These are phyloP conservation scores for Muricea muricata DNA, from an alignment of 92 coral and sea anemone species.

Conservation along the genomic window DNA sequence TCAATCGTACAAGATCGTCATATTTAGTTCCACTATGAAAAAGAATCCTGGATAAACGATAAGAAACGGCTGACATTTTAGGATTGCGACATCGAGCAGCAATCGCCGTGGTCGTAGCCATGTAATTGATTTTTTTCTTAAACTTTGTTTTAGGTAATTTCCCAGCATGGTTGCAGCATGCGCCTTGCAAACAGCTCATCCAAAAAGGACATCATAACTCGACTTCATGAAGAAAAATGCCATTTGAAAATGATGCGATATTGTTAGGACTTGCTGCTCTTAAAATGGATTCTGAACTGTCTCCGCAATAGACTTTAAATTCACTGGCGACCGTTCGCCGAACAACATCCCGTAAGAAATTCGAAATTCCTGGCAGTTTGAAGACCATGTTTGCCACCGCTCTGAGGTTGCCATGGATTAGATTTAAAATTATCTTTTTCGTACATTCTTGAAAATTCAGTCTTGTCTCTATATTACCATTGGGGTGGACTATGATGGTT, in stretches of 20 bases:
- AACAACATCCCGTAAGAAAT: not conserved
- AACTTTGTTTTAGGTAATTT: not conserved
- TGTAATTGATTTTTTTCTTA: not conserved
- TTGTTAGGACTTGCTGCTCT: not conserved
- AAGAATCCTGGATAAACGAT: no score
- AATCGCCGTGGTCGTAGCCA: not conserved
- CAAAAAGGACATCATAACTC: constrained; percentile 2
- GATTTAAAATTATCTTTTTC: no score
- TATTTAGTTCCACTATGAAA: no score
- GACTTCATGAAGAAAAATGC: not conserved
- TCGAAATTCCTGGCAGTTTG: no score
- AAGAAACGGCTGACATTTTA: not conserved
- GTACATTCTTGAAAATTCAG: no score
- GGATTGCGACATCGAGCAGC: not conserved
- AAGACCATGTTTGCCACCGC: no score
- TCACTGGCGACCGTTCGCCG: not conserved
- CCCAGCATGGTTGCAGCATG: not conserved
- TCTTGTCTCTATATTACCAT: no score
- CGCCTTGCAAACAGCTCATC: constrained; percentile 1
- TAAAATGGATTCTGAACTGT: not conserved
- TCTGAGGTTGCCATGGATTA: no score
- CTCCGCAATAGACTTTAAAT: not conserved
- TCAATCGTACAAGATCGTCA: no score
- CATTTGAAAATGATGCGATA: not conserved
- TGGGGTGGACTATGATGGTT: no score